phyloP scores from a whole-genome alignment of 1,140 invertebrate genomes.

The Sitodiplosis mosellana region DNA sequence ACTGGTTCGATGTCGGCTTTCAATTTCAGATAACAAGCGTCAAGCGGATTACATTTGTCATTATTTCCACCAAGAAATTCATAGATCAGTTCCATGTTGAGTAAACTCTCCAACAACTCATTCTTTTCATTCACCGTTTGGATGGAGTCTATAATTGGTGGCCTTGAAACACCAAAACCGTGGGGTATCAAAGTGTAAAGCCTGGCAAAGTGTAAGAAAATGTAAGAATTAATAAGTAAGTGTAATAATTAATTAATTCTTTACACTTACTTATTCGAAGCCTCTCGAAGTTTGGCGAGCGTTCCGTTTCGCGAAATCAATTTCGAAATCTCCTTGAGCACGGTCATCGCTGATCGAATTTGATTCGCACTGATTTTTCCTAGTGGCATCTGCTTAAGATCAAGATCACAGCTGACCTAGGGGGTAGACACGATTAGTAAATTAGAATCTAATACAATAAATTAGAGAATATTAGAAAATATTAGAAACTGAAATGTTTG shows the following conservation, averaged over 20 bases:
- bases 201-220: no score
- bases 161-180: slow-evolving; percentile 71
- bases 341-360: slow-evolving; percentile 66
- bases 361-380: slow-evolving; percentile 89
- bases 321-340: slow-evolving; percentile 60
- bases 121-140: slow-evolving; percentile 71
- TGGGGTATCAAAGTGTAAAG: slow-evolving; percentile 92
- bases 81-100: no score
- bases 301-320: slow-evolving; percentile 33
- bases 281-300: slow-evolving; percentile 50
- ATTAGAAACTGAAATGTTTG: no score
- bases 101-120: no score
- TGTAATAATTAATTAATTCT: no score
- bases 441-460: no score
- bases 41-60: no score
- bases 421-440: no score
- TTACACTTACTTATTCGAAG: slow-evolving; percentile 81
- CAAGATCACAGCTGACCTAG: slow-evolving; percentile 94
- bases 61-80: no score
- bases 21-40: slow-evolving; percentile 75
- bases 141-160: slow-evolving; percentile 57
- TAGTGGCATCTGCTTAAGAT: slow-evolving; percentile 92
- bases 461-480: no score
- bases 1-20: slow-evolving; percentile 65
- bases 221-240: no score